phyloP scores from a whole-genome alignment of 2,113 vertebrate genomes.

The Anseranas semipalmata region DNA sequence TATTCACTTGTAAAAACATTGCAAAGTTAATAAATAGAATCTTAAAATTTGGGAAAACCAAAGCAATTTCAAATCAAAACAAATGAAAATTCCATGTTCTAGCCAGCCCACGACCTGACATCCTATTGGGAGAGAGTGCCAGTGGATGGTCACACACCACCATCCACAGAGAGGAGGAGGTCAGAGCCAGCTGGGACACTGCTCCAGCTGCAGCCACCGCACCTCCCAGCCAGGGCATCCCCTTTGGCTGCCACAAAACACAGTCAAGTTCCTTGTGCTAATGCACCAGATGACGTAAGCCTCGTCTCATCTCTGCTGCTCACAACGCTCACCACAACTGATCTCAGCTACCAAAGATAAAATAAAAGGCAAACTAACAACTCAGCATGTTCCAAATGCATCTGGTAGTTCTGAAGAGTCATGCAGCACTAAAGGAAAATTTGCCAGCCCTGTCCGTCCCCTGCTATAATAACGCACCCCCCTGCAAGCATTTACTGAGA shows the following conservation, averaged over 20 bases:
- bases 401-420: not conserved
- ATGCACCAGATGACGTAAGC: fast-evolving
- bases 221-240: not conserved
- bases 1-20: not conserved
- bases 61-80: not conserved
- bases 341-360: fast-evolving
- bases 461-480: not conserved
- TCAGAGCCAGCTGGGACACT: not conserved
- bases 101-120: not conserved
- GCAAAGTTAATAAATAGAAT: not conserved
- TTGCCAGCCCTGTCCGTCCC: not conserved
- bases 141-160: fast-evolving
- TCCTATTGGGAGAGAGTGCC: not conserved
- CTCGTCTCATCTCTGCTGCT: not conserved
- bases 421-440: not conserved
- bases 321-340: not conserved
- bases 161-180: not conserved
- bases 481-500: not conserved
- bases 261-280: not conserved
- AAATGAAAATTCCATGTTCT: not conserved
- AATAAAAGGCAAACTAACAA: not conserved
- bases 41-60: not conserved
- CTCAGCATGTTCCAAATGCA: not conserved
- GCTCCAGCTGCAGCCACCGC: fast-evolving
- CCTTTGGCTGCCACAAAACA: not conserved